Percentiles rank a stretch among this genome's conserved stretches.
Conservation (phyloP, 2,113 vertebrate genomes). For the Alexandromys fortis region DNA sequence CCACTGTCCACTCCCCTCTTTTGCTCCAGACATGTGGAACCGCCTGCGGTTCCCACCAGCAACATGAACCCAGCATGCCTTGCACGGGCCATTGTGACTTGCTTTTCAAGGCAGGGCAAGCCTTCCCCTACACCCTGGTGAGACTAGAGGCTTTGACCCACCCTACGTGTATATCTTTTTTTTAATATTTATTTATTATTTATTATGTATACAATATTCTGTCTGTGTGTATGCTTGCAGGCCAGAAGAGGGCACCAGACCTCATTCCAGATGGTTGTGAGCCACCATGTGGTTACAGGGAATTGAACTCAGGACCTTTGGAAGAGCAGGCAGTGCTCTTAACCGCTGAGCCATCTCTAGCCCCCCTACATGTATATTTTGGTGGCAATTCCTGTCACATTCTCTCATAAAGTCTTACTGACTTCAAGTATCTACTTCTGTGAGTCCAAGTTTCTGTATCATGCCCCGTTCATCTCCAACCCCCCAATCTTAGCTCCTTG, state of each 20-base stretch:
- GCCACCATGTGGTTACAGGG: no score
- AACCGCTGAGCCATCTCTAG: no score
- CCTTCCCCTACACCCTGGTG: background rate
- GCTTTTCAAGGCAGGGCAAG: background rate
- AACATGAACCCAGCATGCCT: background rate
- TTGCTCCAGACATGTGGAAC: background rate
- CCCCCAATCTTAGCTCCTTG: background rate
- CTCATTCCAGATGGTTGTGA: no score
- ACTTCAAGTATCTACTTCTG: background rate
- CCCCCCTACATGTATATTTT: accelerated
- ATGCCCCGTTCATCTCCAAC: background rate
- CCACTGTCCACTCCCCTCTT: background rate
- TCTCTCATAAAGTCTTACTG: background rate
- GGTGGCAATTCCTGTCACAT: background rate
- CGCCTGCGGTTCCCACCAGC: background rate
- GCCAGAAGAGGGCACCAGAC: no score
- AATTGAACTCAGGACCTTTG: no score
- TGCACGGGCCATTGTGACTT: accelerated
- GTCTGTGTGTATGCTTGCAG: no score
- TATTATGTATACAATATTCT: no score
- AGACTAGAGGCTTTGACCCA: background rate
- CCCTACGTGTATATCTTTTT: accelerated
- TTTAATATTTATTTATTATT: no score
- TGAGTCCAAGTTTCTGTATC: background rate
- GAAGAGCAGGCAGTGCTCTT: no score